Conservation (phyloP, 2,113 vertebrate genomes). For the Microtus ochrogaster region DNA sequence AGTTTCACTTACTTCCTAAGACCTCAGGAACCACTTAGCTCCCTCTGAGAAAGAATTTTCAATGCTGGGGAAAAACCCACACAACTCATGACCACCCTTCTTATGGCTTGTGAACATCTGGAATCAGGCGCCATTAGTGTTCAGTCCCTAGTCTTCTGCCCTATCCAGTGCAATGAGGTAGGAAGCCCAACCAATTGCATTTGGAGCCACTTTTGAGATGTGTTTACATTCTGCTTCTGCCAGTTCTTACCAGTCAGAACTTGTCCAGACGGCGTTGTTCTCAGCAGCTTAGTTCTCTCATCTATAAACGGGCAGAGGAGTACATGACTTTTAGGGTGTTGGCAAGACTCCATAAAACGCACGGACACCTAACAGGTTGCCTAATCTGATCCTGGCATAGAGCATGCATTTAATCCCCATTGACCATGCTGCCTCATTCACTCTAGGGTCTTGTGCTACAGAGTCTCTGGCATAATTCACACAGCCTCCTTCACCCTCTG, state of each 20-base stretch:
- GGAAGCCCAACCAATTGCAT: neutral
- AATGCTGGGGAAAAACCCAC: neutral
- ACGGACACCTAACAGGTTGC: neutral
- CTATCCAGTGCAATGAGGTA: neutral
- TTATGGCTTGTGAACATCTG: neutral
- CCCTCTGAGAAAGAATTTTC: neutral
- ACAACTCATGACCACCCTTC: neutral
- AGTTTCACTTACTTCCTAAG: neutral
- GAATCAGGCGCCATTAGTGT: neutral
- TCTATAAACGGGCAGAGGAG: slow-evolving; percentile 3
- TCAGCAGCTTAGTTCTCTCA: slow-evolving; percentile 1
- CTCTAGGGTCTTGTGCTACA: neutral
- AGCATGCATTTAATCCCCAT: neutral
- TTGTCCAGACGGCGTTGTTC: neutral
- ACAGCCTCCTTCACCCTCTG: neutral
- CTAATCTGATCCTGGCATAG: neutral
- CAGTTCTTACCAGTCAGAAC: neutral
- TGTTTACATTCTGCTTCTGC: neutral
- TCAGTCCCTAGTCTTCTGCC: neutral
- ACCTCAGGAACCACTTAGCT: neutral
- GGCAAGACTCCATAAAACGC: neutral
- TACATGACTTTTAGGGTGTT: neutral
- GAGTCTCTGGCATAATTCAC: neutral
- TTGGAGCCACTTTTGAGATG: neutral
- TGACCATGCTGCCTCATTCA: neutral